phyloP scores from a whole-genome alignment of 2,113 vertebrate species.

The Onychostoma macrolepis region DNA sequence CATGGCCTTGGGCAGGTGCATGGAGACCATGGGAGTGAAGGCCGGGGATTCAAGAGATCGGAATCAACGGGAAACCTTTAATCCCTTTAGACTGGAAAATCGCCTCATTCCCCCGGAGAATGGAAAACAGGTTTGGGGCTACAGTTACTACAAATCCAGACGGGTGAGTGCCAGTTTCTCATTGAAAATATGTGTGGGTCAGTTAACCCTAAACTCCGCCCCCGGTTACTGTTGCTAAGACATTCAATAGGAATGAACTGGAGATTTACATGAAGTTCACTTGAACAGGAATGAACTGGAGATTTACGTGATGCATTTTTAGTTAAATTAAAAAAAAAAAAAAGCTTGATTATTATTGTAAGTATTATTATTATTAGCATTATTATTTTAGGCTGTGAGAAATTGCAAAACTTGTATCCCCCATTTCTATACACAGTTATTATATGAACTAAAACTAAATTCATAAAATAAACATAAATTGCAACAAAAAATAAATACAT shows the following conservation, averaged over 20 bases:
- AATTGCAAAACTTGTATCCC: no score
- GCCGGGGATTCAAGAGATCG: conserved; percentile 74
- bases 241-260: neutral
- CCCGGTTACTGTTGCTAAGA: neutral
- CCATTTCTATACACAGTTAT: no score
- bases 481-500: no score
- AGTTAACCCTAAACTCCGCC: neutral
- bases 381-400: no score
- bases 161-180: conserved; percentile 55
- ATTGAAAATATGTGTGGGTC: neutral
- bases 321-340: no score
- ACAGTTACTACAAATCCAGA: conserved; percentile 78
- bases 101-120: conserved; percentile 62
- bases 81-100: conserved; percentile 73
- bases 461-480: no score
- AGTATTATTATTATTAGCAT: no score
- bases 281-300: no score
- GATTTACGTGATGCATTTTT: no score
- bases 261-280: neutral
- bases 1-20: conserved; percentile 74
- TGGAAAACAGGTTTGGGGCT: conserved; percentile 70
- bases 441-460: no score
- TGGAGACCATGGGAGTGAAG: conserved; percentile 76
- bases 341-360: no score
- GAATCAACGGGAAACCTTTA: conserved; percentile 72